Percentiles rank a stretch among this genome's conserved stretches.
phyloP scores from a whole-genome alignment of 1,140 invertebrate genomes.

The Drosophila quadrilineata region DNA sequence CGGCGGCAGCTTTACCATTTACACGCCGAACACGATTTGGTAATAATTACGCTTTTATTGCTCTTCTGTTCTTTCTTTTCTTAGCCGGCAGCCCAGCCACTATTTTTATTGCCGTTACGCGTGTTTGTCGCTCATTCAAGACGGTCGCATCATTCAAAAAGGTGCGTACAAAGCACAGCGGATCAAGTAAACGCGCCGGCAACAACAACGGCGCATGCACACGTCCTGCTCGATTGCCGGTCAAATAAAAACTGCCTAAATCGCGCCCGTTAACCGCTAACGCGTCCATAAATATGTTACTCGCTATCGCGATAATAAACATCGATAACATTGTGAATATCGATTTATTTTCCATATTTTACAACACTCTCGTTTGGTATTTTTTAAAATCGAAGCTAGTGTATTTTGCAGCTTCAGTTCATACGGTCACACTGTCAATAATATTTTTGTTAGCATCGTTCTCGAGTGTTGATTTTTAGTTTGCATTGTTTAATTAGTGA shows the following conservation, averaged over 20 bases:
- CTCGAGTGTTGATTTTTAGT: not conserved
- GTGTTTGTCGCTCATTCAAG: constrained; percentile 52
- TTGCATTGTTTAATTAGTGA: constrained; percentile 3
- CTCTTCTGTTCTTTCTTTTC: constrained; percentile 33
- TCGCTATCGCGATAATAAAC: too few relatives aligned
- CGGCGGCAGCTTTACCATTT: constrained; percentile 46
- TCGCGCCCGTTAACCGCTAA: not conserved
- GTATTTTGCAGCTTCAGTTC: too few relatives aligned
- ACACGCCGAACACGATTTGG: constrained; percentile 55
- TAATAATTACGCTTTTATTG: constrained; percentile 60
- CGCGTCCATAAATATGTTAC: too few relatives aligned
- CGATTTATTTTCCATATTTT: too few relatives aligned
- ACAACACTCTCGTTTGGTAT: too few relatives aligned
- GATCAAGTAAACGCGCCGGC: constrained; percentile 4
- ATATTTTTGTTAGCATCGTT: constrained; percentile 5
- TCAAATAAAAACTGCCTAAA: constrained; percentile 38
- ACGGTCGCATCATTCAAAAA: constrained; percentile 54
- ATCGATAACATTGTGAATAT: too few relatives aligned
- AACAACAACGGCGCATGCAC: constrained; percentile 25
- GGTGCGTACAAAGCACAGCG: constrained; percentile 59
- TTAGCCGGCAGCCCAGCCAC: not conserved
- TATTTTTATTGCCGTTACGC: constrained; percentile 65
- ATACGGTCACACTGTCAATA: constrained; percentile 8
- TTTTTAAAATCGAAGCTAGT: too few relatives aligned
- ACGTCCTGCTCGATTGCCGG: constrained; percentile 44